Base-by-base conservation (phyloP, 2,797 vertebrate genomes). In the Trichosurus vulpecula region DNA sequence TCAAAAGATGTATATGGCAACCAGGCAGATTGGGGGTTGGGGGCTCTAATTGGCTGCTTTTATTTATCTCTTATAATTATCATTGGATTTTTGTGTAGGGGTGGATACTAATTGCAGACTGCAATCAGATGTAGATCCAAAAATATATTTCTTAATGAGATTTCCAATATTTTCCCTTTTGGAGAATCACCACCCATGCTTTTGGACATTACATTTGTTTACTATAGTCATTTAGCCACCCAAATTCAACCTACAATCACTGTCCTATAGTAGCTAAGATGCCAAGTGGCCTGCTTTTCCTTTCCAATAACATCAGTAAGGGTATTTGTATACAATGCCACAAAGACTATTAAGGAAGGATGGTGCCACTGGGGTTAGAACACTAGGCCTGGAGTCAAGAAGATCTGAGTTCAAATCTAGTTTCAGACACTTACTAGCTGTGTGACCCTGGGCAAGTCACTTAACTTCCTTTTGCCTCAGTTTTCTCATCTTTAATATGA, bases 81-180 rank as follows among this genome's bases (percentile, higher is more conserved):
- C 55, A 94, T 92, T 96, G 96, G 93, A 92, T 97, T 94, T 57
- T 95, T 54, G 57, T 58, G 96, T 90, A 95, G 94, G 96, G 58
- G 91, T 95, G 91, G 96, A 93, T 94, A 93, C 89, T 94, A 96
- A 97, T 55, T 94, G 89, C 54, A 41, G 93, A n/a, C 53, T 74
- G 53, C 61, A 54, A 94, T 90, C 94, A 95, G 93, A 91, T 8
- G 13, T 52, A 56, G 81, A 54, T 92, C 66, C 90, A 94, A 90
- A 94, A 94, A 87, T 54, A n/a, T 51, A 74, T 74, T 93, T 56
- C 91, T 95, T 96, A 93, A 97, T 95, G 97, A 93, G 91, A 56
- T 95, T 94, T 81, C 94, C 81, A 66, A 92, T 94, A 91, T 91
- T 92, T 93, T 87, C 66, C 91, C 92, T 58, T 94, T 81, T 53